Base-by-base conservation (phyloP, 2,113 vertebrate genomes). In the Pelobates fuscus region DNA sequence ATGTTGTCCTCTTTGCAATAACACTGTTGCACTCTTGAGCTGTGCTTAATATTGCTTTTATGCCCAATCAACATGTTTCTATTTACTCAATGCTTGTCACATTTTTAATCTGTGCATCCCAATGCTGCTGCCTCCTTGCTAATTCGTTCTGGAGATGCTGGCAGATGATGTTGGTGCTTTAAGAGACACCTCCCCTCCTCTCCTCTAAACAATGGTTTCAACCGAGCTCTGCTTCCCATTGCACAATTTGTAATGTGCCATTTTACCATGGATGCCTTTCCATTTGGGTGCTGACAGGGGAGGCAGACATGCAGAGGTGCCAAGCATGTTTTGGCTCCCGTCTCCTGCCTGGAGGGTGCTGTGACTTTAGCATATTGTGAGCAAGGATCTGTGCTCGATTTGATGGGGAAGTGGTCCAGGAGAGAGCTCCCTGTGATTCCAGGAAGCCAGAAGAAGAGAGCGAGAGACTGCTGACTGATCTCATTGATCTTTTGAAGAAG, bases 191-290 rank as follows among this genome's bases (percentile, higher is more conserved):
- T 86, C 82, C 92, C 93, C 93, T 89, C 78, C 78, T 71, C 79
- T 80, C 68, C 75, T 84, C 80, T 78, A 74, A 60, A 91, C 91
- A 95, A 94, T 97, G 96, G 95, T 97, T 92, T 95, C 89, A 91
- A 84, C 96, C 95, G 82, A 92, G 90, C 93, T 92, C 89, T 89
- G 92, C 92, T 94, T 89, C 89, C 90, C 93, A 88, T 93, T 91
- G 94, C 93, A 90, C 87, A 91, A 94, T 94, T 92, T 93, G 89
- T 91, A 95, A 92, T 95, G 88, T 95, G 95, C 95, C 93, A 95
- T 96, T 90, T 95, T 91, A 90, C 91, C 85, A 91, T 90, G 92
- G 88, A 86, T 82, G 86, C 88, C 82, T 86, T 84, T 85, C 81
- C 80, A 82, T 77, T 74, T 67, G 84, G 86, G 86, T 85, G 89